Evolutionary conservation across 2,888 invertebrate species (phyloP), one percentile per base, ranked within the genome.

Genomic region (Caenorhabditis sp.): DNA sequence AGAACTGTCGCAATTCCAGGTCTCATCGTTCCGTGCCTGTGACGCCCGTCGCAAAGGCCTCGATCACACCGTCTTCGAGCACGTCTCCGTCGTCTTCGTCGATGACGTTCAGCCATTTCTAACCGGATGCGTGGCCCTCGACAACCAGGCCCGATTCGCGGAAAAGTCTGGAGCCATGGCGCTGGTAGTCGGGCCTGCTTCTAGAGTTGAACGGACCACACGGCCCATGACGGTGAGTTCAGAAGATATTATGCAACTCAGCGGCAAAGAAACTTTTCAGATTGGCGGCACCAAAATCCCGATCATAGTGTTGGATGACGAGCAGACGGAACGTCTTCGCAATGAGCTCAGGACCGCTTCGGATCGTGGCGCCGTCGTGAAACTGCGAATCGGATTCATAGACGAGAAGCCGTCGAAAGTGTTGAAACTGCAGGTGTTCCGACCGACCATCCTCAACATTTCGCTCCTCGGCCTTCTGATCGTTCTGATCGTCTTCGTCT

Each of bases 101-200:
- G 84, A 84, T 59, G 83, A 83, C 30, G 81, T 84, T 13, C 80
- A 84, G 48, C 81, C 83, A 9, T 83, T 84, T 61, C 41, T 84
- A 17, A 75, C 84, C 1, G 84, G 84, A 30, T 84, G 84, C 59
- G 83, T 84, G 17, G 80, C 84, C 0, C 65, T 84, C 27, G 84
- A 84, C 53, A 84, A 84, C 63, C 84, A 84, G 71, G 84, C 84
- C 1, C 56, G 79, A 24, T 84, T 84, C 65, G 83, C 81, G 11
- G 83, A 84, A 50, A 82, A 83, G 37, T 84, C 84, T 1, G 84
- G 84, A 22, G 84, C 83, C 20, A 76, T 83, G 58, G 84, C 84
- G 7, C 50, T 84, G 24, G 66, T 83, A 2, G 84, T 84, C 17
- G 84, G 84, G 9, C 82, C 84, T 0, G 74, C 82, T 9, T 78